Conservation (phyloP, 2,888 invertebrate genomes). For the Phyllotreta striolata region DNA sequence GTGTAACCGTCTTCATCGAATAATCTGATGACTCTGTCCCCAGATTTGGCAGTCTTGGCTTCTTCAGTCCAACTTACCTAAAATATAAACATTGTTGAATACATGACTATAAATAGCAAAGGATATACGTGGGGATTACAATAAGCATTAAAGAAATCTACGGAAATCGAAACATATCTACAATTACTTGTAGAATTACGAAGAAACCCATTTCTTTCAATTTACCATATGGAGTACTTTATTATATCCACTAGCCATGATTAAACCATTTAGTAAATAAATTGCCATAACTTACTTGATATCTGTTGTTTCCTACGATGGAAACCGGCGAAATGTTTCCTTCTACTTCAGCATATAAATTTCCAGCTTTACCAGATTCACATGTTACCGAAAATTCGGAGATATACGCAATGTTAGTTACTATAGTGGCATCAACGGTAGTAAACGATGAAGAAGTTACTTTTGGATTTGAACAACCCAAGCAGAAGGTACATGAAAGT, state of each 20-base stretch:
- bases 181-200: background rate
- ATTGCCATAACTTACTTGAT: conserved; percentile 73
- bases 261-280: conserved; percentile 5
- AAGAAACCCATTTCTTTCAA: background rate
- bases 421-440: conserved; percentile 90
- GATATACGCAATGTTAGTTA: conserved; percentile 89
- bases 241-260: too few relatives aligned
- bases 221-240: too few relatives aligned
- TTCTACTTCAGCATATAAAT: conserved; percentile 88
- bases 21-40: conserved; percentile 80
- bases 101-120: too few relatives aligned
- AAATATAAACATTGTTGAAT: too few relatives aligned
- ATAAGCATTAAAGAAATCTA: too few relatives aligned
- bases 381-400: conserved; percentile 90
- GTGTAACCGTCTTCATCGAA: conserved; percentile 94
- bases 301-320: conserved; percentile 77
- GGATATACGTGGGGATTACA: too few relatives aligned
- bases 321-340: conserved; percentile 87
- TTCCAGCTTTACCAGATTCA: conserved; percentile 67
- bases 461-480: conserved; percentile 69
- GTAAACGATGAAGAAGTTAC: conserved; percentile 84
- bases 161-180: conserved; percentile 4
- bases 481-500: conserved; percentile 48
- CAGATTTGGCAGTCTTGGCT: conserved; percentile 80
- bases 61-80: conserved; percentile 96